These are phyloP conservation scores for Protophormia terraenovae DNA, from an alignment of 2,888 invertebrate species.

Conservation along the genomic window DNA sequence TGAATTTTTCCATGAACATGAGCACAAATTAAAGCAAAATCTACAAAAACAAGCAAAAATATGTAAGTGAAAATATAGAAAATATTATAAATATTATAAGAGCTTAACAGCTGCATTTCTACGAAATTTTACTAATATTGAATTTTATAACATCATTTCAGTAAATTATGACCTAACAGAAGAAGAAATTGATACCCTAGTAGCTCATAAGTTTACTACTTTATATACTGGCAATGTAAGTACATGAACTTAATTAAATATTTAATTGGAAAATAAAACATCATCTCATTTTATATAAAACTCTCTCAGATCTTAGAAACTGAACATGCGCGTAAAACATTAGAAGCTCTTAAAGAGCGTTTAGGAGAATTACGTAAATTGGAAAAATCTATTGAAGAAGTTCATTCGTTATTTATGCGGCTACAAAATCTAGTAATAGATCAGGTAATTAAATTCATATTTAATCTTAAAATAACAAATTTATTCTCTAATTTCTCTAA, in stretches of 20 bases:
- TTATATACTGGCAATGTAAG: constrained; percentile 61
- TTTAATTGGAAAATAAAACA: no score
- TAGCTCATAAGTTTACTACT: constrained; percentile 43
- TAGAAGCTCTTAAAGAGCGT: constrained; percentile 50
- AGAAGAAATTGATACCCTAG: constrained; percentile 59
- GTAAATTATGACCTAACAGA: constrained; percentile 62
- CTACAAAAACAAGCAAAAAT: constrained; percentile 56
- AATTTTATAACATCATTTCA: neutral
- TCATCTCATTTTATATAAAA: neutral
- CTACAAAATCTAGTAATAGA: constrained; percentile 48
- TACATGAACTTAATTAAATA: neutral
- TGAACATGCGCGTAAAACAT: constrained; percentile 55
- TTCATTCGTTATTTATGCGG: constrained; percentile 53
- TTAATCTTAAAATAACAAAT: no score
- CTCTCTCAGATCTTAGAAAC: constrained; percentile 58
- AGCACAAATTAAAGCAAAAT: constrained; percentile 43
- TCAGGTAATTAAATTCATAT: constrained; percentile 45
- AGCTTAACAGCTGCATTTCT: no score
- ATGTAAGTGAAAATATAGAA: constrained; percentile 40
- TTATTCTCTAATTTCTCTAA: neutral
- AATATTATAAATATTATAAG: no score
- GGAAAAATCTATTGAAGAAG: constrained; percentile 63
- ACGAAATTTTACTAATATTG: no score
- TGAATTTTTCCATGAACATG: constrained; percentile 60
- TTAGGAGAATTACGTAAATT: constrained; percentile 54